These are phyloP conservation scores for Aphaenogaster rudis DNA, from an alignment of 1,140 invertebrate species.

Conservation along the genomic window DNA sequence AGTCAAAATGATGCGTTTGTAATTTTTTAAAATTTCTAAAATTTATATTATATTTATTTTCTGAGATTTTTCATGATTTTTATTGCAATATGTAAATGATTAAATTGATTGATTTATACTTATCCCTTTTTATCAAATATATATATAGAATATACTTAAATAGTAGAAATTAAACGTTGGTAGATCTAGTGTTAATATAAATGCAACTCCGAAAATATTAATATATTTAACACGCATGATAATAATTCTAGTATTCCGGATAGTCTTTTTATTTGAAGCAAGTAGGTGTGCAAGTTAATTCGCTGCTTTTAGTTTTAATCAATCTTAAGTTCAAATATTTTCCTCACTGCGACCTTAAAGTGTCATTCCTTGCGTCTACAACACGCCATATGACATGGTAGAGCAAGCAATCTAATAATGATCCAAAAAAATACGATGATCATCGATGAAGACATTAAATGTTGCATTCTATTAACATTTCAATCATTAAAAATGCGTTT, in stretches of 20 bases:
- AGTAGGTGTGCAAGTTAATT: not conserved
- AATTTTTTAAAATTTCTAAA: too few species aligned
- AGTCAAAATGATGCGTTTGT: too few species aligned
- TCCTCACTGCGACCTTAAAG: not conserved
- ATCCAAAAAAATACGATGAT: not conserved
- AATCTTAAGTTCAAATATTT: constrained; percentile 14
- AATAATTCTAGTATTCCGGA: not conserved
- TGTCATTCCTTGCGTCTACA: not conserved
- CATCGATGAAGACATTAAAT: not conserved
- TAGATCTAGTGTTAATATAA: not conserved
- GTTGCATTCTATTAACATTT: not conserved
- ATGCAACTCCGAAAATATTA: not conserved
- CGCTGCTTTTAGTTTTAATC: constrained; percentile 13
- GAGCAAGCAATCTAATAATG: not conserved
- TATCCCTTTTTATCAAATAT: too few species aligned
- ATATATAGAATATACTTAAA: too few species aligned
- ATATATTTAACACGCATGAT: not conserved
- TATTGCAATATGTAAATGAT: too few species aligned
- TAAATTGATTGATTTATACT: too few species aligned
- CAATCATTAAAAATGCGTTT: not conserved
- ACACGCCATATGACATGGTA: not conserved
- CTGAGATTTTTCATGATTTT: too few species aligned
- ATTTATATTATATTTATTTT: too few species aligned
- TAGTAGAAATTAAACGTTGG: too few species aligned
- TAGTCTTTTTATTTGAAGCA: not conserved